Percentiles rank a stretch among this genome's conserved stretches.
phyloP scores from a whole-genome alignment of 2,113 vertebrate species.

The Struthidea cinerea region DNA sequence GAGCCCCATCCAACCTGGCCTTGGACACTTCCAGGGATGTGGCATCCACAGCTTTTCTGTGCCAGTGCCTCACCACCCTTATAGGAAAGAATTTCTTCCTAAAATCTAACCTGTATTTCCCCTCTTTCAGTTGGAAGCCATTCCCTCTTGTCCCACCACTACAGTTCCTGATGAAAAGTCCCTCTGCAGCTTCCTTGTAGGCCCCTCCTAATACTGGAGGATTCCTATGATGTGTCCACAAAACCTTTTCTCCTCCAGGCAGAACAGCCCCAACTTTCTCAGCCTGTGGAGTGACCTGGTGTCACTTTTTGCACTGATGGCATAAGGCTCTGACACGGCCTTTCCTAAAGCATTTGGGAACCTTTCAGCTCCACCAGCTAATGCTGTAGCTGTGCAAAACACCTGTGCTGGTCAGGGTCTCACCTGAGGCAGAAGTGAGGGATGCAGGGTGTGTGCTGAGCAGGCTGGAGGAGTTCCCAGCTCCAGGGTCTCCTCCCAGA shows the following conservation, averaged over 20 bases:
- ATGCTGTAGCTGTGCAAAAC: background rate
- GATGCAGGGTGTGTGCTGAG: background rate
- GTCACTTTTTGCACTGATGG: background rate
- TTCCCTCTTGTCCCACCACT: background rate
- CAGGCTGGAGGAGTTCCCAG: background rate
- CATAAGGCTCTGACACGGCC: background rate
- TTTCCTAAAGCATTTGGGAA: background rate
- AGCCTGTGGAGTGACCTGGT: background rate
- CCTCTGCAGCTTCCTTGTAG: background rate
- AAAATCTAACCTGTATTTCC: background rate
- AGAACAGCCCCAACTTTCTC: background rate
- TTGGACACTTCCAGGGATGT: background rate
- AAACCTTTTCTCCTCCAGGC: background rate
- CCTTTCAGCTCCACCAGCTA: background rate
- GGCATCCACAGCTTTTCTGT: background rate
- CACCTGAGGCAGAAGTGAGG: slow-evolving; percentile 21
- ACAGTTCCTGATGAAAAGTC: background rate
- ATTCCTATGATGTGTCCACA: background rate
- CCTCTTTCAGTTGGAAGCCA: background rate
- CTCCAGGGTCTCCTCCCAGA: background rate
- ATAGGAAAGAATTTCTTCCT: background rate
- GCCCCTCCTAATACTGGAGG: background rate
- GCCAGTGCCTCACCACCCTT: background rate
- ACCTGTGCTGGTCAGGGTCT: background rate
- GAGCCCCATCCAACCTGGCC: background rate